Evolutionary conservation across 2,888 invertebrate genomes (phyloP).

Genomic region (Limenitis camilla): DNA sequence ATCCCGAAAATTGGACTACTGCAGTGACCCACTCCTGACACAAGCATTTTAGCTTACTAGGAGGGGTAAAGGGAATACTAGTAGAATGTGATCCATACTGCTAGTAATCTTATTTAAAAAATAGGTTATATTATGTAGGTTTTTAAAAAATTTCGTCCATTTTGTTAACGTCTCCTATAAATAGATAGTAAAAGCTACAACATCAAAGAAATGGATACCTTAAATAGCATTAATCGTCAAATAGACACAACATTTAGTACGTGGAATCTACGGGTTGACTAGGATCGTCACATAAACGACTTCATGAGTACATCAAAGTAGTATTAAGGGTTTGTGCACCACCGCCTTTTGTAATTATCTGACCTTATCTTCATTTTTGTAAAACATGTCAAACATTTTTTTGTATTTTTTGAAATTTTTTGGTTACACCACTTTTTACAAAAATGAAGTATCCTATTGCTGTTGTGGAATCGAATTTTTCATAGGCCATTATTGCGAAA

Average conservation of each 20-base stretch:
- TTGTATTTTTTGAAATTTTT: slow-evolving; percentile 12
- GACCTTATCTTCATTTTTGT: slow-evolving; percentile 4
- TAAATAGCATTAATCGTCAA: slow-evolving; percentile 10
- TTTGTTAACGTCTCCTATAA: not conserved
- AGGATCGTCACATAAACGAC: slow-evolving; percentile 58
- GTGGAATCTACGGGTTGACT: slow-evolving; percentile 45
- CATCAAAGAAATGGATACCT: slow-evolving; percentile 4
- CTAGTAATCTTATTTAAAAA: too few relatives aligned
- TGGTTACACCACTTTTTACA: slow-evolving; percentile 5
- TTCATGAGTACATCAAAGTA: slow-evolving; percentile 52
- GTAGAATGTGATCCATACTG: too few relatives aligned
- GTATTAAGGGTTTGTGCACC: slow-evolving; percentile 48
- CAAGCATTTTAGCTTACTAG: too few relatives aligned
- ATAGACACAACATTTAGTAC: slow-evolving; percentile 11
- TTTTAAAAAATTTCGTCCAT: not conserved
- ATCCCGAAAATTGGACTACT: too few relatives aligned
- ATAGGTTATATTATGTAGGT: too few relatives aligned
- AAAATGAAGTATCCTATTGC: not conserved
- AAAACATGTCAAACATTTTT: slow-evolving; percentile 2
- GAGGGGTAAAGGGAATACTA: too few relatives aligned
- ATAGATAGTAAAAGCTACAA: not conserved
- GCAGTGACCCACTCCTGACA: too few relatives aligned
- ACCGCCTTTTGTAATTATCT: slow-evolving; percentile 18
- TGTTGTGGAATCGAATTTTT: slow-evolving; percentile 21
- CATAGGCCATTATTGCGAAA: not conserved